phyloP scores from a whole-genome alignment of 1,140 invertebrate species.

The Choristoneura fumiferana region DNA sequence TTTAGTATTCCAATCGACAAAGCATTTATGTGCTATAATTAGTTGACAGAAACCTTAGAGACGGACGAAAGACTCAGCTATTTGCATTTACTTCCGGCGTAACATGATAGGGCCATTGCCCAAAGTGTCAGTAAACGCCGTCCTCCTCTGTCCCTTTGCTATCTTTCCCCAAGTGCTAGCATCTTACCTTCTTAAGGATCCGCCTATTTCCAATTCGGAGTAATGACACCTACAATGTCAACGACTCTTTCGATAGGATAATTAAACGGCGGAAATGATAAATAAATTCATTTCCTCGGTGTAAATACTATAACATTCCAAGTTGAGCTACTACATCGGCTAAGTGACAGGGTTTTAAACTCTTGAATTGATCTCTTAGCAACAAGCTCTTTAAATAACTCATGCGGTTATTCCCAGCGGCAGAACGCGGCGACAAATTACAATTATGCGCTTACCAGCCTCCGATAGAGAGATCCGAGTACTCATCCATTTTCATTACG shows the following conservation, averaged over 20 bases:
- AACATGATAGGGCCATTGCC: neutral
- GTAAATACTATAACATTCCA: neutral
- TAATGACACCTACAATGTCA: constrained; percentile 1
- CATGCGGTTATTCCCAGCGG: neutral
- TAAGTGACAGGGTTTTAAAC: too few species aligned
- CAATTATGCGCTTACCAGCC: constrained; percentile 1
- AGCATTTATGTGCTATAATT: too few species aligned
- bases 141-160: constrained; percentile 2
- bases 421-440: constrained; percentile 3
- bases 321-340: too few species aligned
- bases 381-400: too few species aligned
- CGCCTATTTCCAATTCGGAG: neutral
- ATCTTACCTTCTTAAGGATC: neutral
- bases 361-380: too few species aligned
- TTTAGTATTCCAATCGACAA: too few species aligned
- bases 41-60: too few species aligned
- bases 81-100: neutral
- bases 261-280: neutral
- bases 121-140: neutral
- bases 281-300: neutral
- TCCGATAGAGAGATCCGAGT: neutral
- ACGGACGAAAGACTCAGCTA: neutral
- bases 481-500: constrained; percentile 33
- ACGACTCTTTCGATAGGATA: neutral
- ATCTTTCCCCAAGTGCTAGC: neutral